Evolutionary conservation across 2,113 vertebrate genomes (phyloP).

Genomic region (Pungitius pungitius): DNA sequence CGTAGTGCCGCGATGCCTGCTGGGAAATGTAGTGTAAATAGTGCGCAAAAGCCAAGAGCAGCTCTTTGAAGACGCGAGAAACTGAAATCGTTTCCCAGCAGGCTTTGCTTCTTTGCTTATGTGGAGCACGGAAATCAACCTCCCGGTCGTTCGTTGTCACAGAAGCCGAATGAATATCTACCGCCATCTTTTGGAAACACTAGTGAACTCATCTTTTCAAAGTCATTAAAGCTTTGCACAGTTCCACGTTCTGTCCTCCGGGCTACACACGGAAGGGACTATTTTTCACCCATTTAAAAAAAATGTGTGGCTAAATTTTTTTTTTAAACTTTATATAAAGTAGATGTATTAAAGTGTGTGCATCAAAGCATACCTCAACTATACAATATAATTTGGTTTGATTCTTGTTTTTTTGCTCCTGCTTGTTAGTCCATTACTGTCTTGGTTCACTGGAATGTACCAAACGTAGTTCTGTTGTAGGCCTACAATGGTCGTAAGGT

Average conservation of each 20-base stretch:
- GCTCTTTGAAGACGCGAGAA: fast-evolving
- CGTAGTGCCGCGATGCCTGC: background rate
- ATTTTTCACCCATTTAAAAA: background rate
- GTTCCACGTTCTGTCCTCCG: too few species aligned
- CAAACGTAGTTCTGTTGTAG: too few species aligned
- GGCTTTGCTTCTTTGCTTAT: conserved; percentile 60
- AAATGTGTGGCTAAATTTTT: too few species aligned
- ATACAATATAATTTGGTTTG: background rate
- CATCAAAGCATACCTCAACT: background rate
- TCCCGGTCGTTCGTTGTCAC: conserved; percentile 16
- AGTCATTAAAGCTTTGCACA: too few species aligned
- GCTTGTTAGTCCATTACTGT: background rate
- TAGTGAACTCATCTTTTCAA: background rate
- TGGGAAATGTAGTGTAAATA: conserved; percentile 56
- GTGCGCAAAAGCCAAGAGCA: fast-evolving
- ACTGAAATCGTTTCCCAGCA: conserved; percentile 61
- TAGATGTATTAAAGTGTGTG: background rate
- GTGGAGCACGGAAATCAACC: conserved; percentile 73
- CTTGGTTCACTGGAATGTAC: background rate
- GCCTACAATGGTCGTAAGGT: too few species aligned
- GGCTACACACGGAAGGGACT: background rate
- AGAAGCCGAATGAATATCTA: conserved; percentile 29
- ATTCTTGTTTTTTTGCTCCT: background rate
- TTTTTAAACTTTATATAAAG: too few species aligned
- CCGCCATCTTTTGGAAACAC: conserved; percentile 62